A percentile compares a stretch with the other conserved stretches of the same genome.
These are phyloP conservation scores for Drosophila trapezifrons DNA, from an alignment of 1,140 invertebrate genomes.

Conservation along the genomic window DNA sequence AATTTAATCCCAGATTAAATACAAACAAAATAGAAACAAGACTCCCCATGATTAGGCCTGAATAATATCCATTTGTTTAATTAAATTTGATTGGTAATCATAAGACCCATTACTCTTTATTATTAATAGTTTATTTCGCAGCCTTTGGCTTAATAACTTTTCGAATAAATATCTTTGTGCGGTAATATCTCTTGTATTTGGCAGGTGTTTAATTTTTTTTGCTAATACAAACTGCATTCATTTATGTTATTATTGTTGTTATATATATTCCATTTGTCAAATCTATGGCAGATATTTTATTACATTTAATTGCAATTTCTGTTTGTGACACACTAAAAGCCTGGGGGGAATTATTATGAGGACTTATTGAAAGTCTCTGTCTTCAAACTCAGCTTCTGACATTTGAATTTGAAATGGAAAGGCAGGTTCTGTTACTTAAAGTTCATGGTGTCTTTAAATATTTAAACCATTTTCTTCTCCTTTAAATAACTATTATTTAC, in stretches of 20 bases:
- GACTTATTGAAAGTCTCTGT: background rate
- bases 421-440: no score
- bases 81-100: background rate
- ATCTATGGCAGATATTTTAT: constrained; percentile 11
- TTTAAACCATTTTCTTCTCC: no score
- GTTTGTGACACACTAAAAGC: background rate
- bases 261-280: background rate
- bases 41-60: no score
- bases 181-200: background rate
- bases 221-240: constrained; percentile 4
- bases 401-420: background rate
- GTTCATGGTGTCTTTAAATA: no score
- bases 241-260: background rate
- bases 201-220: background rate
- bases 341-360: background rate
- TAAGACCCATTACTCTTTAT: background rate
- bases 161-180: background rate
- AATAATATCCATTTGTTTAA: background rate
- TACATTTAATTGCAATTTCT: background rate
- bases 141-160: background rate
- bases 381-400: background rate
- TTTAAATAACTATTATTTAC: background rate
- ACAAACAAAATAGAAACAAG: background rate
- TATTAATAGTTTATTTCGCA: constrained; percentile 6
- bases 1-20: background rate